phyloP scores from a whole-genome alignment of 2,888 invertebrate species.

The Willowsia nigromaculata region DNA sequence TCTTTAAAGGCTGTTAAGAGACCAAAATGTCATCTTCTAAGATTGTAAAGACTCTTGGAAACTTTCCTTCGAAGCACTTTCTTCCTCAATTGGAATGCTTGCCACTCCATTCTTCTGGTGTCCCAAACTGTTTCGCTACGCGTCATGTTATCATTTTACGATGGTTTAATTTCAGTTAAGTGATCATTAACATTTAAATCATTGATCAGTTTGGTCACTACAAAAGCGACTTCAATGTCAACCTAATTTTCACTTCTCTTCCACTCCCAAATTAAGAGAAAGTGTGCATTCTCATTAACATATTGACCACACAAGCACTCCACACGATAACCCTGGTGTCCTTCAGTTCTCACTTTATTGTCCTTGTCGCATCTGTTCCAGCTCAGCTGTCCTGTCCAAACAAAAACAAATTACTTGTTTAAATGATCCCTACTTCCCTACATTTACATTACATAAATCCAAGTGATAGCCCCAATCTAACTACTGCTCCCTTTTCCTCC shows the following conservation, averaged over 20 bases:
- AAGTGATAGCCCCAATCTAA: no score
- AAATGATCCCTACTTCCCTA: no score
- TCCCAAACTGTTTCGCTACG: background rate
- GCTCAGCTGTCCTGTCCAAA: background rate
- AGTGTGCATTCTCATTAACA: no score
- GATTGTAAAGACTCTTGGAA: background rate
- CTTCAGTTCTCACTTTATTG: slow-evolving; percentile 36
- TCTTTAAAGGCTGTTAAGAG: background rate
- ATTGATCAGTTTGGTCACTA: no score
- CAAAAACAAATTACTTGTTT: background rate
- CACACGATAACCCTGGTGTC: slow-evolving; percentile 35
- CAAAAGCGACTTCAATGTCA: no score
- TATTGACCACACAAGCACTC: background rate
- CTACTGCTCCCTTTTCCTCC: no score
- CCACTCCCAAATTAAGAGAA: no score
- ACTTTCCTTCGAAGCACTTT: background rate
- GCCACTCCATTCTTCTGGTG: background rate
- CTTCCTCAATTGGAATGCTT: background rate
- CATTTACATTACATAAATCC: no score
- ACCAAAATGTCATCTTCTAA: background rate
- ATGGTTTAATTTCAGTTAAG: background rate
- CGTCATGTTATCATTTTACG: background rate
- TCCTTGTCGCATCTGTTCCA: background rate
- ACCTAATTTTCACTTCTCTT: no score
- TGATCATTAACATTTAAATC: no score